These are phyloP conservation scores for Lonchura striata DNA, from an alignment of 2,113 vertebrate genomes.

Conservation along the genomic window DNA sequence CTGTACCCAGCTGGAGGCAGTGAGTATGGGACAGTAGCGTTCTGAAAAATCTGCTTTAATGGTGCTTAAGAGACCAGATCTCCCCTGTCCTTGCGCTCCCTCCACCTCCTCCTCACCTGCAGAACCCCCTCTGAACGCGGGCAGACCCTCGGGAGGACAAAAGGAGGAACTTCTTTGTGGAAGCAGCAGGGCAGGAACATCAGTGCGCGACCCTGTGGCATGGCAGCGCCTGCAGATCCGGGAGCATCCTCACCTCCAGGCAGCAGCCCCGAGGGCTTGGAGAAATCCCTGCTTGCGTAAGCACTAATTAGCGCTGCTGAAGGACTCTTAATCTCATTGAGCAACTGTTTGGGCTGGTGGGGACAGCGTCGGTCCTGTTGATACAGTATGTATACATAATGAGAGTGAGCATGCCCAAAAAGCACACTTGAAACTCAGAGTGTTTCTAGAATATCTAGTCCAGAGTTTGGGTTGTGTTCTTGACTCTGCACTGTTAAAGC, in stretches of 20 bases:
- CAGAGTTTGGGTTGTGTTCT: not conserved
- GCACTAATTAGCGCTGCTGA: not conserved
- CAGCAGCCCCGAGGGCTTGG: not conserved
- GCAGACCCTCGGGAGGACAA: not conserved
- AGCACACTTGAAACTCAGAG: not conserved
- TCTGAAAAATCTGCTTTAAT: accelerated
- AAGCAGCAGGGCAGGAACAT: not conserved
- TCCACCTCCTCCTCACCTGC: not conserved
- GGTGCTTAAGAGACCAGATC: not conserved
- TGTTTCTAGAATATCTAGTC: not conserved
- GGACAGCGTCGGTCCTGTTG: not conserved
- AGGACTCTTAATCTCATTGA: not conserved
- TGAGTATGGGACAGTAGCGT: accelerated
- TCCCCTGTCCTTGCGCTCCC: not conserved
- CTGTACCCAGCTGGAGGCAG: not conserved
- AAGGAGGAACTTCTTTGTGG: not conserved
- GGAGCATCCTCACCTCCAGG: not conserved
- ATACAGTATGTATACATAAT: too few species aligned
- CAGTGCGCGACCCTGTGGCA: accelerated
- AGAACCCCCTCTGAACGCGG: accelerated
- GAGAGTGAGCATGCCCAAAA: not conserved
- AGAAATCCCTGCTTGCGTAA: slow-evolving; percentile 29
- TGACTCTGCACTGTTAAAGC: not conserved
- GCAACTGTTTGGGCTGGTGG: not conserved
- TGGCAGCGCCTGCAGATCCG: not conserved